These are phyloP conservation scores for Leptarthrus brevirostris DNA, from an alignment of 2,888 invertebrate genomes.

Conservation along the genomic window DNA sequence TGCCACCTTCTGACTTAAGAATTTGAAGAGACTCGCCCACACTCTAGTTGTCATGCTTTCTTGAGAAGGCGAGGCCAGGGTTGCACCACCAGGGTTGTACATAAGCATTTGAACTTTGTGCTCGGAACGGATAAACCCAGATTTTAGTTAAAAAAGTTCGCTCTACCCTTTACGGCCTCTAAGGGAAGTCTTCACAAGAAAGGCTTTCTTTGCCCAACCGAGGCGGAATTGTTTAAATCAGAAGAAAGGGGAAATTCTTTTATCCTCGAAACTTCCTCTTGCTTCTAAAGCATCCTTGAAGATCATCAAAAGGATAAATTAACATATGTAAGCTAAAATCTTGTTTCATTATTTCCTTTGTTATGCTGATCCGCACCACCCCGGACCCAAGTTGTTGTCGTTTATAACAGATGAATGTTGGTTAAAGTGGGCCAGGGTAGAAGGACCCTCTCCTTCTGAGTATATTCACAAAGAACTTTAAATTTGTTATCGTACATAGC, in stretches of 20 bases:
- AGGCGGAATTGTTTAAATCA: not conserved
- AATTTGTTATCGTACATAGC: not conserved
- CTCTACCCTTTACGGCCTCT: not conserved
- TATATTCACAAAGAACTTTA: not conserved
- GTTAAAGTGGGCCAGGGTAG: not conserved
- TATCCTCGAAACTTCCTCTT: not conserved
- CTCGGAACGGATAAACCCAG: not conserved
- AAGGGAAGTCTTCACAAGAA: not conserved
- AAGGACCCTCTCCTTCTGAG: not conserved
- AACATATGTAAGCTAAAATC: constrained; percentile 51
- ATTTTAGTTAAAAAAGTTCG: constrained; percentile 2
- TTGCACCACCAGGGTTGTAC: constrained; percentile 5
- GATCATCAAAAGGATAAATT: constrained; percentile 52
- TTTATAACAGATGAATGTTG: not conserved
- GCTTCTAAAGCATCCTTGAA: constrained; percentile 29
- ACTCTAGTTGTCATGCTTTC: constrained; percentile 1
- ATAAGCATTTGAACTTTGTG: constrained; percentile 19
- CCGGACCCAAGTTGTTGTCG: constrained; percentile 1
- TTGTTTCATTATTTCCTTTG: constrained; percentile 40
- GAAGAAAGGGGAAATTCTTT: not conserved
- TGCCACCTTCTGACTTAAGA: constrained; percentile 36
- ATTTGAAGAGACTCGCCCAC: constrained; percentile 8
- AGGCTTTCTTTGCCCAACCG: not conserved
- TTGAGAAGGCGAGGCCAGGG: not conserved
- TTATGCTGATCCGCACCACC: not conserved